A percentile compares a stretch with the other conserved stretches of the same genome.
These are phyloP conservation scores for Zosterops lateralis DNA, from an alignment of 2,113 vertebrate genomes.

Conservation along the genomic window DNA sequence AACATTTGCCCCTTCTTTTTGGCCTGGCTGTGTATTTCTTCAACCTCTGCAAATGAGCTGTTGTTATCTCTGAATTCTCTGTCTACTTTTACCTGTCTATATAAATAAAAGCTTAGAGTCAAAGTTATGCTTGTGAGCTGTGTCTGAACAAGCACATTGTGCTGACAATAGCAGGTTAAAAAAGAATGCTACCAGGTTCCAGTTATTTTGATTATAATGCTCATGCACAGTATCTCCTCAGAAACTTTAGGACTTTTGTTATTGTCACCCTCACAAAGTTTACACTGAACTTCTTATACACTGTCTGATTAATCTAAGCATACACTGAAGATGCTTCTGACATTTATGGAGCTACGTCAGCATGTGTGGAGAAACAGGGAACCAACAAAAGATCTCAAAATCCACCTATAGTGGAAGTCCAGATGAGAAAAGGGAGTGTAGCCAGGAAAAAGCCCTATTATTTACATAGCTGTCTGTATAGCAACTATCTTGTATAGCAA, in stretches of 20 bases:
- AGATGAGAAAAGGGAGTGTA: background rate
- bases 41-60: background rate
- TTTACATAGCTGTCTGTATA: background rate
- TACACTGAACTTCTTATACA: background rate
- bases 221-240: background rate
- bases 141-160: background rate
- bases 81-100: background rate
- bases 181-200: background rate
- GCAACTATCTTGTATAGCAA: background rate
- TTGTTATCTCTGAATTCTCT: background rate
- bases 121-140: background rate
- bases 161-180: background rate
- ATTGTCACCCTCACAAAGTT: fast-evolving
- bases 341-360: background rate
- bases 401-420: background rate
- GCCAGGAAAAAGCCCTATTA: background rate
- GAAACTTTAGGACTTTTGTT: background rate
- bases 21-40: background rate
- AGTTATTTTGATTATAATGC: background rate
- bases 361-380: background rate
- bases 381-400: background rate
- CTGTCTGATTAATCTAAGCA: background rate
- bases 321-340: background rate
- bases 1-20: background rate
- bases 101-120: background rate